Base-by-base conservation (phyloP, 2,888 invertebrate genomes). In the Lysandra coridon region DNA sequence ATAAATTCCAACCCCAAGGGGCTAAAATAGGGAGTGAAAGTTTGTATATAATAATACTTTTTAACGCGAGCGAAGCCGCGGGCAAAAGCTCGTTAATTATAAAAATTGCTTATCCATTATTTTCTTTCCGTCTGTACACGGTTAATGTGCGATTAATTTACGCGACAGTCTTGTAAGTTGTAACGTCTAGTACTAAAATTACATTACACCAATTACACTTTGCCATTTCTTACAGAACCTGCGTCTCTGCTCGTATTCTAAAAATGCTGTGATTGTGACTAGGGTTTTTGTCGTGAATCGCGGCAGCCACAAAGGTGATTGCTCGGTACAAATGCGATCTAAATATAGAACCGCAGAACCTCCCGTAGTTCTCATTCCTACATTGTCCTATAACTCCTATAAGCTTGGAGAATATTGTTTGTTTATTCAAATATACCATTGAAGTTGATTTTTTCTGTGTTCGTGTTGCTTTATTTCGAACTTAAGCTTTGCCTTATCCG, bases 291-390 rank as follows among this genome's bases (percentile, higher is more conserved):
- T 69, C 14, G 80, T 76, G 80, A 80, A 80, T 79, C 81, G 76
- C 81, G 79, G 81, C 81, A 83, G 84, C 79, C 23, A 44, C 69
- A 69, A 83, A 84, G 86, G 86, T 87, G 85, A 85, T 81, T 85
- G 87, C 81, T 85, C 86, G 84, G 82, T 80, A 57, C 76, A 57
- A 76, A 76, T 76, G 53, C 33, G 33, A 76, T 33, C 86, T 87
- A 87, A 86, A 87, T 85, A 86, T 87, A 87, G 87, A 84, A 82
- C 57, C 76, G 80, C 83, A 80, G 80, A 62, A 75, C 79, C 79
- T 79, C 79, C 79, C 79, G 62, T 75, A 74, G 44, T 40, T 53
- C 49, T 76, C 64, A 17, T 62, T 62, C 14, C 14, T 1, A 12
- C 64, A 64, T 30, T 30, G 4, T 64, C 10, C 7, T 64, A 14